Evolutionary conservation across 2,797 vertebrate species (phyloP).

Genomic region (Lacerta viridis): DNA sequence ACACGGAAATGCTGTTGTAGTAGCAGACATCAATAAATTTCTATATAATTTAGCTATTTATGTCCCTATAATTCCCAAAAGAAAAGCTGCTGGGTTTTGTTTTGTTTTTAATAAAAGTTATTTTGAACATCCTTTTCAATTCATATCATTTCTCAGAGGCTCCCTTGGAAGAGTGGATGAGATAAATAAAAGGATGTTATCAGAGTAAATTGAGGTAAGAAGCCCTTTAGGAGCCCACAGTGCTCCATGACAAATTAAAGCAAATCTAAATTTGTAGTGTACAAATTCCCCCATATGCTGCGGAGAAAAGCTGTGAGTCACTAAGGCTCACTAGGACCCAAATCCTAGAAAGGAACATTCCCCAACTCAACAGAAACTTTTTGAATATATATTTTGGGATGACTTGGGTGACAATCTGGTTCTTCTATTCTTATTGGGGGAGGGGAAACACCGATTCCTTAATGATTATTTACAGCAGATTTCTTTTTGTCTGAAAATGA

Average conservation of each 20-base stretch:
- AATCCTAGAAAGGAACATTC: conserved; percentile 18
- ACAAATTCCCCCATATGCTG: neutral
- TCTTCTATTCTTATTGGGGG: conserved; percentile 29
- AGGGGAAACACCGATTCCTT: conserved; percentile 17
- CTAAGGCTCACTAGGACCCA: neutral
- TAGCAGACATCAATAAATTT: no score
- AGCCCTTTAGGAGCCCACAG: neutral
- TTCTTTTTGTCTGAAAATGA: conserved; percentile 50
- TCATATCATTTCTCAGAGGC: no score
- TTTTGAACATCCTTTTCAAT: no score
- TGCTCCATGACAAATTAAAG: neutral
- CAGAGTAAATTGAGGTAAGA: neutral
- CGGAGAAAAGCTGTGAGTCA: neutral
- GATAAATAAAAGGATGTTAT: neutral
- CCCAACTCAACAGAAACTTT: conserved; percentile 28
- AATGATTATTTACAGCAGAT: conserved; percentile 59
- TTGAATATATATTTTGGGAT: neutral
- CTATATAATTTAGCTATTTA: no score
- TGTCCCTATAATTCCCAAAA: no score
- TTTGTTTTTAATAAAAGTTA: no score
- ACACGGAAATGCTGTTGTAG: no score
- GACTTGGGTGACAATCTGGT: neutral
- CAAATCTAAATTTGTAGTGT: neutral
- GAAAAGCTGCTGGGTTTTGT: no score
- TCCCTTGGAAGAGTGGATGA: neutral